A percentile compares a stretch with the other conserved stretches of the same genome.
Evolutionary conservation across 2,113 vertebrate species (phyloP).

Genomic region (Egretta garzetta): DNA sequence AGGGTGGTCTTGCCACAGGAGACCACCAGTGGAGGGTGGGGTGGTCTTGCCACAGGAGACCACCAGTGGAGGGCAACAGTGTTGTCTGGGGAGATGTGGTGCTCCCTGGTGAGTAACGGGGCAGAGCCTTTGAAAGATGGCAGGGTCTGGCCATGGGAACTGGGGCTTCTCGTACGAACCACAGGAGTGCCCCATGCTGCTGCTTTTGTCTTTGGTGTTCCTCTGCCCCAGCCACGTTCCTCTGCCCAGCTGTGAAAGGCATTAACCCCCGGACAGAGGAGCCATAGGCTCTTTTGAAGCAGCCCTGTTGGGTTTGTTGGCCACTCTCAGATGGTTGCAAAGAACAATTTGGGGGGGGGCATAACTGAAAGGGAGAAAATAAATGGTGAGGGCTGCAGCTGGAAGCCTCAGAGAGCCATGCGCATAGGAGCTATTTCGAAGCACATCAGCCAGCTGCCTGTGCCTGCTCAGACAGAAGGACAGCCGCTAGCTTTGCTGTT

Average conservation of each 20-base stretch:
- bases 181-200: accelerated
- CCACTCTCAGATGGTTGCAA: background rate
- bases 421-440: background rate
- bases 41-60: too few relatives aligned
- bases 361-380: background rate
- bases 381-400: background rate
- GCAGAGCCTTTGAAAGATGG: background rate
- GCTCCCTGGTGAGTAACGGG: background rate
- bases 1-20: background rate
- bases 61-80: background rate
- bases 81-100: background rate
- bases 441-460: background rate
- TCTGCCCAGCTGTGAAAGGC: background rate
- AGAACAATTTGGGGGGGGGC: background rate
- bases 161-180: accelerated
- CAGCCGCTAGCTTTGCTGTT: background rate
- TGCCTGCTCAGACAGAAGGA: background rate
- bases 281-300: background rate
- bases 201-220: background rate
- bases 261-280: background rate
- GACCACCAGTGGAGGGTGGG: background rate
- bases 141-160: background rate
- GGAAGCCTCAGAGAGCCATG: background rate
- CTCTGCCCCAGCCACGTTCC: accelerated
- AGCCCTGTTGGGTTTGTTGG: background rate